A percentile compares a stretch with the other conserved stretches of the same genome.
Conservation (phyloP, 1,140 invertebrate genomes). For the Drosophila cardini region DNA sequence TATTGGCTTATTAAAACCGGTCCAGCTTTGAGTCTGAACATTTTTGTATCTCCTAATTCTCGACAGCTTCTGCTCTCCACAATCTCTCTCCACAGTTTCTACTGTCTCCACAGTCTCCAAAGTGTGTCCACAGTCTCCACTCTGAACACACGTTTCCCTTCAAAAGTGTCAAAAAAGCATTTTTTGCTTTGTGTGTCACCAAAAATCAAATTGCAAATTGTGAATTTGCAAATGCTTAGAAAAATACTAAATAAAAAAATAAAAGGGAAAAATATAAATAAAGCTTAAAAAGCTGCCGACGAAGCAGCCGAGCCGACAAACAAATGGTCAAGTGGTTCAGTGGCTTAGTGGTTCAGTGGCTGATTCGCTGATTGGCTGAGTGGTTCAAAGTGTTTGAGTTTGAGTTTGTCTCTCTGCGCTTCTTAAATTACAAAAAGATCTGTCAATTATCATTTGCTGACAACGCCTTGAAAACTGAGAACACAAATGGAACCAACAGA, state of each 20-base stretch:
- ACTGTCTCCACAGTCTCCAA: slow-evolving; percentile 1
- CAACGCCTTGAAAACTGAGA: slow-evolving; percentile 36
- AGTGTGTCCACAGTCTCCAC: slow-evolving; percentile 1
- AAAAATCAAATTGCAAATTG: slow-evolving; percentile 47
- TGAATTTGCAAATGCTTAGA: slow-evolving; percentile 1
- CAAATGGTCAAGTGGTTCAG: slow-evolving; percentile 7
- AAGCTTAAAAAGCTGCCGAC: slow-evolving; percentile 8
- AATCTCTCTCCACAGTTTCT: not conserved
- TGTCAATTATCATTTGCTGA: slow-evolving; percentile 39
- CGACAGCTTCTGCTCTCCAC: not conserved
- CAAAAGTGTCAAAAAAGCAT: slow-evolving; percentile 47
- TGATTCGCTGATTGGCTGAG: not conserved
- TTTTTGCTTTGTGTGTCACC: slow-evolving; percentile 20
- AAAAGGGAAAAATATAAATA: not conserved
- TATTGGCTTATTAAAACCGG: slow-evolving; percentile 54
- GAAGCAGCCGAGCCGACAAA: not conserved
- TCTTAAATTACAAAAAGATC: slow-evolving; percentile 9
- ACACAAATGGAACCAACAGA: not conserved
- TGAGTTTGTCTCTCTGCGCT: not conserved
- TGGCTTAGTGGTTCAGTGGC: not conserved
- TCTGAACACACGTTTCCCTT: not conserved
- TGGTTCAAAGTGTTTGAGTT: slow-evolving; percentile 3
- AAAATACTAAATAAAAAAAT: slow-evolving; percentile 21
- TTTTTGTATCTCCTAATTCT: not conserved
- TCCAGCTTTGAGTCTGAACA: slow-evolving; percentile 26